Conservation (phyloP, 2,797 vertebrate genomes). For the Liparis tanakae region DNA sequence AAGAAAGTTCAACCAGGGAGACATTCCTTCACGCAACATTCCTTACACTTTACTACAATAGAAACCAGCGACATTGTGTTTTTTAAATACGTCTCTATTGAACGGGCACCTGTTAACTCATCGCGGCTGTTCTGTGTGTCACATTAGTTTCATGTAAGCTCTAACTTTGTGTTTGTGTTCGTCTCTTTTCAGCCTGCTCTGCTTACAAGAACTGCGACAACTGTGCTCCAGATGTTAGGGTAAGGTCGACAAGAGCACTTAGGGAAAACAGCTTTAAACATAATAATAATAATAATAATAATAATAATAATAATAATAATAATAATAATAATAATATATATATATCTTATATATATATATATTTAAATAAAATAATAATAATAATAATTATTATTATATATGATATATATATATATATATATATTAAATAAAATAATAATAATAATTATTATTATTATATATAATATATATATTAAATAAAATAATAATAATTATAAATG, state of each 20-base stretch:
- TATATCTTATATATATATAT: too few relatives aligned
- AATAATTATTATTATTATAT: too few relatives aligned
- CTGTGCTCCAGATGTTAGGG: conserved; percentile 82
- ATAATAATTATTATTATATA: too few relatives aligned
- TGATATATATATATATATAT: too few relatives aligned
- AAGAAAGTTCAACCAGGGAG: too few relatives aligned
- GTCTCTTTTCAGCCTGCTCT: conserved; percentile 77
- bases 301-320: too few relatives aligned
- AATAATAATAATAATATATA: too few relatives aligned
- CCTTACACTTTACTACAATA: neutral
- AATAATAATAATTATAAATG: too few relatives aligned
- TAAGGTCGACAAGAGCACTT: conserved; percentile 46
- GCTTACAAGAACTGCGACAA: conserved; percentile 78
- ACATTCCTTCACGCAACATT: rapidly evolving
- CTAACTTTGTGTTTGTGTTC: neutral
- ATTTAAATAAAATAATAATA: too few relatives aligned
- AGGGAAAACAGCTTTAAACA: too few relatives aligned
- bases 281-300: neutral
- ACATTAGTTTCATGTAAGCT: neutral
- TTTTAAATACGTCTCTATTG: conserved; percentile 28
- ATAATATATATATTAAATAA: too few relatives aligned
- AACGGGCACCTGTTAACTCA: neutral
- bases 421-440: too few relatives aligned
- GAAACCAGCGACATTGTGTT: neutral
- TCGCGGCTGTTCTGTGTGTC: neutral